These are phyloP conservation scores for Mergus octosetaceus DNA, from an alignment of 2,797 vertebrate species.

Conservation along the genomic window DNA sequence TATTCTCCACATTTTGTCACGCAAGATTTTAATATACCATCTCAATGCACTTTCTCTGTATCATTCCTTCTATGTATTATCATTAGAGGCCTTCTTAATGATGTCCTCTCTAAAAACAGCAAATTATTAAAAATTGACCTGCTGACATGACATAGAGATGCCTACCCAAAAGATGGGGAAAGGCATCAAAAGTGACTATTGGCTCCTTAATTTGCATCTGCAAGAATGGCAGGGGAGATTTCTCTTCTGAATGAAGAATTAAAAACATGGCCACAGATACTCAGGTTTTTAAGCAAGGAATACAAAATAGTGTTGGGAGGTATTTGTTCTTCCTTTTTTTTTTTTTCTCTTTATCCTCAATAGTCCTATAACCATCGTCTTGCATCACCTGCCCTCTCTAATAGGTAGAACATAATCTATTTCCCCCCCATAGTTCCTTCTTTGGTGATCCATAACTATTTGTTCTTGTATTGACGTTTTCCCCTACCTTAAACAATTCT, in stretches of 20 bases:
- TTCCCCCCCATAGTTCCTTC: background rate
- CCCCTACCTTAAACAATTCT: slow-evolving; percentile 9
- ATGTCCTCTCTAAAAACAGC: background rate
- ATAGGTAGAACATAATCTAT: background rate
- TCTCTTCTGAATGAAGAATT: background rate
- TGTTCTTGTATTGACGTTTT: background rate
- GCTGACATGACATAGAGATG: background rate
- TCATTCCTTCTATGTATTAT: background rate
- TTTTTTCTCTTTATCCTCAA: background rate
- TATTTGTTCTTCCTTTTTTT: background rate
- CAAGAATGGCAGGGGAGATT: background rate
- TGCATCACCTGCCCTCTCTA: background rate
- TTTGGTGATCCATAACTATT: slow-evolving; percentile 2
- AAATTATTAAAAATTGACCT: background rate
- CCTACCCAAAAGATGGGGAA: background rate
- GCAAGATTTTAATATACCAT: background rate
- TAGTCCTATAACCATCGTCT: background rate
- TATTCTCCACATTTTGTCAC: background rate
- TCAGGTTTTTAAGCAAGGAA: background rate
- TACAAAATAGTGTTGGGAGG: background rate
- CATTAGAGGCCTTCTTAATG: background rate
- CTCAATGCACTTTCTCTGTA: background rate
- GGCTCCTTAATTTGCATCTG: background rate
- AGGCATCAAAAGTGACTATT: background rate
- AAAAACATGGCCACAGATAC: background rate